phyloP scores from a whole-genome alignment of 2,797 vertebrate species.

The Takifugu ocellatus region DNA sequence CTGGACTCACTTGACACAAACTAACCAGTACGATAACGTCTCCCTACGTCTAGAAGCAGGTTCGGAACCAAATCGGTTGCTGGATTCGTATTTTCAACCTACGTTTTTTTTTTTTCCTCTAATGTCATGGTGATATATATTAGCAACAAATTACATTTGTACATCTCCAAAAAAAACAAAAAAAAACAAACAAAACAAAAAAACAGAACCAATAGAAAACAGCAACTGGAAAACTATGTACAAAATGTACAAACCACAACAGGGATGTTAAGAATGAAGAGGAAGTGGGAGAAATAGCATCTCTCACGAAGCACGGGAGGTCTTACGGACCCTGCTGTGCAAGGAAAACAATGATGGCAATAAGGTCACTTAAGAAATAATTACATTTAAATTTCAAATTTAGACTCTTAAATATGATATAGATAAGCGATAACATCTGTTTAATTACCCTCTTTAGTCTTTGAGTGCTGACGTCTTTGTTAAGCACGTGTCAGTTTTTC shows the following conservation, averaged over 20 bases:
- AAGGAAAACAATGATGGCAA: slow-evolving; percentile 57
- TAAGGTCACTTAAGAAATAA: slow-evolving; percentile 79
- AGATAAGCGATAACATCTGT: slow-evolving; percentile 54
- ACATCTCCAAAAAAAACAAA: slow-evolving; percentile 73
- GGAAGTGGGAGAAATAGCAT: slow-evolving; percentile 37
- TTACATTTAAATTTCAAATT: slow-evolving; percentile 68
- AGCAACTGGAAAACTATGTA: slow-evolving; percentile 79
- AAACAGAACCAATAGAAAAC: slow-evolving; percentile 62
- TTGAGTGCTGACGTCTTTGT: slow-evolving; percentile 53
- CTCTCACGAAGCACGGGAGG: slow-evolving; percentile 47
- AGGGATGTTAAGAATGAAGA: slow-evolving; percentile 44
- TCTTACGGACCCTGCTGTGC: slow-evolving; percentile 36
- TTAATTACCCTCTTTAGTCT: slow-evolving; percentile 36
- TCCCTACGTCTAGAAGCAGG: slow-evolving; percentile 66
- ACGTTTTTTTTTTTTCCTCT: slow-evolving; percentile 37
- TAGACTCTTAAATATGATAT: slow-evolving; percentile 68
- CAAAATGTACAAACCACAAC: slow-evolving; percentile 74
- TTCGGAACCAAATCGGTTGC: slow-evolving; percentile 72
- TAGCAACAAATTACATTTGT: slow-evolving; percentile 84
- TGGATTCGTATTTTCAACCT: slow-evolving; percentile 60
- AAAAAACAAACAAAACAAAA: slow-evolving; percentile 52
- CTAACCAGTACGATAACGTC: slow-evolving; percentile 54
- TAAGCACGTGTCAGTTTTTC: slow-evolving; percentile 62
- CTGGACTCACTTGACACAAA: slow-evolving; percentile 67
- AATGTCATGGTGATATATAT: slow-evolving; percentile 76